phyloP scores from a whole-genome alignment of 2,888 invertebrate genomes.

The Pristionchus maxplancki region DNA sequence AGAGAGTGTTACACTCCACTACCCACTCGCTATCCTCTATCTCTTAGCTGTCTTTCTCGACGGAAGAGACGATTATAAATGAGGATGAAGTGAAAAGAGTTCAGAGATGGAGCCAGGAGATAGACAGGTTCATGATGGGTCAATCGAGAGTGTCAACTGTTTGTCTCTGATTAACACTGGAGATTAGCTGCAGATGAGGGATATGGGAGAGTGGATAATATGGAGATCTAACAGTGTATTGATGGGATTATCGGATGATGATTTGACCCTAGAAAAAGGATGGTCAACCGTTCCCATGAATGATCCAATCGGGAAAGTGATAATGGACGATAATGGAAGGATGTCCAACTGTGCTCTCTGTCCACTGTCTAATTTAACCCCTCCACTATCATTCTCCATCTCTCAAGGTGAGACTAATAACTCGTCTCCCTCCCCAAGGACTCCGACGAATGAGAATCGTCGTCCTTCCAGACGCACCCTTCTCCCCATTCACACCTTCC shows the following conservation, averaged over 20 bases:
- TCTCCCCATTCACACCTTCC: not conserved
- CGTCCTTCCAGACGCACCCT: not conserved
- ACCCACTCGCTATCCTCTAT: conserved; percentile 13
- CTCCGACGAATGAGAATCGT: not conserved
- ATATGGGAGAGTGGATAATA: not conserved
- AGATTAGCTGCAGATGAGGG: conserved; percentile 1
- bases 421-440: not conserved
- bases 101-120: not conserved
- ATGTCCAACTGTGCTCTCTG: conserved; percentile 8
- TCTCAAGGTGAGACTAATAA: conserved; percentile 42
- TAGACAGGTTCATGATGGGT: not conserved
- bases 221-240: not conserved
- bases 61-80: conserved; percentile 32
- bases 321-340: conserved; percentile 22
- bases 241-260: conserved; percentile 5
- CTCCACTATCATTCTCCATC: conserved; percentile 8
- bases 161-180: conserved; percentile 32
- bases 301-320: conserved; percentile 9
- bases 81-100: conserved; percentile 15
- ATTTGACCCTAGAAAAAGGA: not conserved
- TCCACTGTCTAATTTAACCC: not conserved
- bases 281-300: not conserved
- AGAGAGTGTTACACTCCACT: conserved; percentile 12
- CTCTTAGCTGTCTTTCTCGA: conserved; percentile 29
- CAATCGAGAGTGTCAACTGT: conserved; percentile 16